Conservation (phyloP, 2,888 invertebrate genomes). For the Oxystoma pomonae region DNA sequence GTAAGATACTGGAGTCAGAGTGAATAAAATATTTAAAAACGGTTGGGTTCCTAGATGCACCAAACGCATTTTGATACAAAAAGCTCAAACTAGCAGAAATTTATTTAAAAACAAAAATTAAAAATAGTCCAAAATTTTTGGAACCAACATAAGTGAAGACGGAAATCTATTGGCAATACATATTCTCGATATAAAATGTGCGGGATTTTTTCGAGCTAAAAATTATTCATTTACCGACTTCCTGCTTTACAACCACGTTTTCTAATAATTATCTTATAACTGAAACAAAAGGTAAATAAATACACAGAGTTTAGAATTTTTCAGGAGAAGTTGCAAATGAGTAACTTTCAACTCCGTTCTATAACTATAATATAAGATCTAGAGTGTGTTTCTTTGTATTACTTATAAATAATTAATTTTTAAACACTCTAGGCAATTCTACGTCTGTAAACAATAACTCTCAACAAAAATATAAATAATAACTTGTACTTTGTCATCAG, state of each 20-base stretch:
- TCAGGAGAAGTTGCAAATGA: background rate
- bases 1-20: too few relatives aligned
- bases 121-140: too few relatives aligned
- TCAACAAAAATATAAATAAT: conserved; percentile 10
- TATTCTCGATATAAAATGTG: too few relatives aligned
- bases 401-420: background rate
- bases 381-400: background rate
- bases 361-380: background rate
- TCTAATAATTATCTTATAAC: background rate
- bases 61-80: too few relatives aligned
- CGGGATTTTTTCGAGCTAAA: background rate
- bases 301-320: background rate
- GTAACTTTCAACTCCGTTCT: too few relatives aligned
- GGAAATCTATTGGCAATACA: too few relatives aligned
- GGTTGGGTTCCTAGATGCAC: too few relatives aligned
- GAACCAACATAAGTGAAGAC: too few relatives aligned
- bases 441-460: conserved; percentile 10
- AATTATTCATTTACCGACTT: background rate
- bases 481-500: conserved; percentile 25
- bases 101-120: too few relatives aligned
- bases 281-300: background rate
- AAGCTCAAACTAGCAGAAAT: too few relatives aligned
- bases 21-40: too few relatives aligned
- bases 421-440: conserved; percentile 35
- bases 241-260: background rate